These are phyloP conservation scores for Onychorhynchus coronatus DNA, from an alignment of 2,113 vertebrate species.

Conservation along the genomic window DNA sequence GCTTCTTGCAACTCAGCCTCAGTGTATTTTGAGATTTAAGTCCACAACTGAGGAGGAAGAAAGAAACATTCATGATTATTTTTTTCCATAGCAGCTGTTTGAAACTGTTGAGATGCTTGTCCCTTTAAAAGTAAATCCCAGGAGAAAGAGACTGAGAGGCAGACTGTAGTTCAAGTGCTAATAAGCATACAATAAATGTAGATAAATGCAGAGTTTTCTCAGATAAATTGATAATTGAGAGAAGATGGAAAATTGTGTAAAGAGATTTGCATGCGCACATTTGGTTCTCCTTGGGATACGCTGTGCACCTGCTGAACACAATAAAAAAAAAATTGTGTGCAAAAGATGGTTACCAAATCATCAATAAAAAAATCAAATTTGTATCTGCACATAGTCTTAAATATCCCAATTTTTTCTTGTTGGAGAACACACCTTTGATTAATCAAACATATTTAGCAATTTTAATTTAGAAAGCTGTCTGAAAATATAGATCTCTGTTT, in stretches of 20 bases:
- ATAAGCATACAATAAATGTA: not conserved
- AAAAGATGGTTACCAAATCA: not conserved
- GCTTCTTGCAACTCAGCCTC: conserved; percentile 1
- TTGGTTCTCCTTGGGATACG: not conserved
- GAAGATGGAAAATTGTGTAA: not conserved
- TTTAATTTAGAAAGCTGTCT: not conserved
- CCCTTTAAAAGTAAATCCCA: conserved; percentile 30
- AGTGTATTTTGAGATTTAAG: conserved; percentile 45
- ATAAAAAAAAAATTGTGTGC: not conserved
- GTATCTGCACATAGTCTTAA: not conserved
- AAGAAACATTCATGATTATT: conserved; percentile 11
- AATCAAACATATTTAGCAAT: not conserved
- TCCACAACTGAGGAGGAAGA: conserved; percentile 31
- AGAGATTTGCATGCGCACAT: not conserved
- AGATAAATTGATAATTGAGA: not conserved
- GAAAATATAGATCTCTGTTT: not conserved
- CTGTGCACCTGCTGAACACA: not conserved
- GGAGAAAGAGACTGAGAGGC: not conserved
- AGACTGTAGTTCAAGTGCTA: not conserved
- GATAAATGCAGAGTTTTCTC: not conserved
- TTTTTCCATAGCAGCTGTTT: conserved; percentile 56
- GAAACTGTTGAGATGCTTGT: conserved; percentile 11
- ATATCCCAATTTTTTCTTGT: not conserved
- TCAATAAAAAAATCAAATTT: not conserved
- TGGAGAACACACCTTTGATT: not conserved